Evolutionary conservation across 2,113 vertebrate species (phyloP), one percentile per base, ranked within the genome.

Genomic region (Scophthalmus maximus): DNA sequence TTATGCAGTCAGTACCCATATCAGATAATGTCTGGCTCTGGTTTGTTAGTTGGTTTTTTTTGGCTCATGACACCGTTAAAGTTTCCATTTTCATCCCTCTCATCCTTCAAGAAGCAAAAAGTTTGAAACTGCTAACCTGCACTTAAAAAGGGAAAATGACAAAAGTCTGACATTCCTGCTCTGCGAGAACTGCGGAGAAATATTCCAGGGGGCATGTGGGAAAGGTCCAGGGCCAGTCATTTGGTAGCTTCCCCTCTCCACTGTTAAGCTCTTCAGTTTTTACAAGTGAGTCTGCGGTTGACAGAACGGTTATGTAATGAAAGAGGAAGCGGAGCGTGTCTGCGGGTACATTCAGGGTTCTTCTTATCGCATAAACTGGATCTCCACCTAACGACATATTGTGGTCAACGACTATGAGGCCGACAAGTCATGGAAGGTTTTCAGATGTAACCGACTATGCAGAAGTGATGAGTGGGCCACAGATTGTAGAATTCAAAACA

Each of bases 311-410:
- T 86, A 78, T 72, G 57, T 68, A 88, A 88, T 15, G n/a, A 47
- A 34, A 29, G 32, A 81, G 82, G 72, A 85, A 89, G 73, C 25
- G 12, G 52, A 50, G 38, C 44, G 5, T 50, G 42, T 68, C 56
- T 18, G 69, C 49, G 20, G 5, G 60, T 17, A 55, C 55, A 56
- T 71, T 71, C 49, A 63, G 51, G 79, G 66, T 72, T 90, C 74
- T 85, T 79, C 73, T 84, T 81, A 82, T 89, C 80, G 50, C 46
- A 42, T 42, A 69, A 63, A 5, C 42, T 64, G 59, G 78, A 80
- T 86, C 59, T 63, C 27, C 42, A 36, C 63, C n/a, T 29, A 70
- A 73, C 14, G 8, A 83, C 73, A 77, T 76, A 83, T 83, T 84
- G 88, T 25, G 38, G 27, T 38, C 7, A 38, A 10, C 32, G n/a